A percentile compares a stretch with the other conserved stretches of the same genome.
These are phyloP conservation scores for Araneus ventricosus DNA, from an alignment of 1,140 invertebrate species.

Conservation along the genomic window DNA sequence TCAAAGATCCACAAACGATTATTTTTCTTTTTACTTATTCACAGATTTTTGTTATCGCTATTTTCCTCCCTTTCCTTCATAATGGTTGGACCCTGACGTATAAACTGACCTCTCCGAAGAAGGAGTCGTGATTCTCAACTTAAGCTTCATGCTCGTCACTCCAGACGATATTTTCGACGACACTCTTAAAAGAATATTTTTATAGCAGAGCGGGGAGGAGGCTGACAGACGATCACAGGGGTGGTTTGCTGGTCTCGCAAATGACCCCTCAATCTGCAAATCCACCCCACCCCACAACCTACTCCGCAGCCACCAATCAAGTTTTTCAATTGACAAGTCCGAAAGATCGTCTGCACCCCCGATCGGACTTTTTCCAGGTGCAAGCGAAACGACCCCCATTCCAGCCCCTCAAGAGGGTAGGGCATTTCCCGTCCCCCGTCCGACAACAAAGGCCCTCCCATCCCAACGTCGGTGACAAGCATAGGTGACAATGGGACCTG, in stretches of 20 bases:
- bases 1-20: background rate
- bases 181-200: slow-evolving; percentile 11
- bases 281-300: background rate
- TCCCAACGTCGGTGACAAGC: background rate
- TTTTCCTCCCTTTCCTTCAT: background rate
- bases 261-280: slow-evolving; percentile 29
- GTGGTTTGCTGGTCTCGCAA: slow-evolving; percentile 17
- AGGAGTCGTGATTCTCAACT: background rate
- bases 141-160: background rate
- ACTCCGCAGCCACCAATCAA: slow-evolving; percentile 35
- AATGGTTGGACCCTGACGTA: too few species aligned
- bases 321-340: slow-evolving; percentile 55
- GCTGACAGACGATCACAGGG: slow-evolving; percentile 16
- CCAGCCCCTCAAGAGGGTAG: background rate
- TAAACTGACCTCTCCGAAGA: background rate
- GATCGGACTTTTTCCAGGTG: slow-evolving; percentile 44
- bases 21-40: background rate
- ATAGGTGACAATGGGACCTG: slow-evolving; percentile 49
- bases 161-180: background rate
- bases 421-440: background rate
- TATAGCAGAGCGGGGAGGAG: background rate
- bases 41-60: background rate
- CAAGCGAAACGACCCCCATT: background rate
- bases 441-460: background rate
- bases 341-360: background rate